These are phyloP conservation scores for Neotoma lepida DNA, from an alignment of 2,113 vertebrate species.

Conservation along the genomic window DNA sequence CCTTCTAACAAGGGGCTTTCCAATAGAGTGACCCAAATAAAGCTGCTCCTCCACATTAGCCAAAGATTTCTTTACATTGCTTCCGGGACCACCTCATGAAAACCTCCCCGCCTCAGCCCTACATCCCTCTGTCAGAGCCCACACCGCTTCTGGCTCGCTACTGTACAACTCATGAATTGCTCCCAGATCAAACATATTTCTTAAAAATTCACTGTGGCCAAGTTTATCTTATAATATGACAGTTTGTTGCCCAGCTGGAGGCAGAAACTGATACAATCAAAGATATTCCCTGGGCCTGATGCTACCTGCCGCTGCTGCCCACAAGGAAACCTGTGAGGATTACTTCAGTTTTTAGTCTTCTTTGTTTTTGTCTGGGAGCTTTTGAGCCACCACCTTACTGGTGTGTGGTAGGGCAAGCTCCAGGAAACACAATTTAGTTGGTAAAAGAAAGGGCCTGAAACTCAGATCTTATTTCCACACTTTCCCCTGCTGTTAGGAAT, in stretches of 20 bases:
- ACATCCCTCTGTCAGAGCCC: background rate
- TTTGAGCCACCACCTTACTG: background rate
- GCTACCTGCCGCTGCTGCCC: background rate
- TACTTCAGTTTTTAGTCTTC: background rate
- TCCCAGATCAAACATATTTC: background rate
- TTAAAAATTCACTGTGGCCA: background rate
- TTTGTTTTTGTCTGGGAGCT: background rate
- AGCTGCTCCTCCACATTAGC: background rate
- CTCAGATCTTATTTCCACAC: conserved; percentile 13
- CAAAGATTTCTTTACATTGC: background rate
- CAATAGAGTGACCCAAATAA: background rate
- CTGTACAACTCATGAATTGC: background rate
- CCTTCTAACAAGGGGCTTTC: background rate
- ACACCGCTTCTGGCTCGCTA: background rate
- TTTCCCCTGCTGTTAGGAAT: background rate
- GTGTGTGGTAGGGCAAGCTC: background rate
- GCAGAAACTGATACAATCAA: background rate
- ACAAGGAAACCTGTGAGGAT: background rate
- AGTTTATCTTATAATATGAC: background rate
- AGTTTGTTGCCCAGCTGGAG: background rate
- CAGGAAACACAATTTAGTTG: background rate
- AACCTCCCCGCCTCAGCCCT: accelerated
- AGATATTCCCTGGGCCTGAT: background rate
- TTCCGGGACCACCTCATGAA: background rate
- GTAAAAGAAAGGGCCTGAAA: background rate